Evolutionary conservation across 1,140 invertebrate genomes (phyloP).

Genomic region (Ganaspis sp.): DNA sequence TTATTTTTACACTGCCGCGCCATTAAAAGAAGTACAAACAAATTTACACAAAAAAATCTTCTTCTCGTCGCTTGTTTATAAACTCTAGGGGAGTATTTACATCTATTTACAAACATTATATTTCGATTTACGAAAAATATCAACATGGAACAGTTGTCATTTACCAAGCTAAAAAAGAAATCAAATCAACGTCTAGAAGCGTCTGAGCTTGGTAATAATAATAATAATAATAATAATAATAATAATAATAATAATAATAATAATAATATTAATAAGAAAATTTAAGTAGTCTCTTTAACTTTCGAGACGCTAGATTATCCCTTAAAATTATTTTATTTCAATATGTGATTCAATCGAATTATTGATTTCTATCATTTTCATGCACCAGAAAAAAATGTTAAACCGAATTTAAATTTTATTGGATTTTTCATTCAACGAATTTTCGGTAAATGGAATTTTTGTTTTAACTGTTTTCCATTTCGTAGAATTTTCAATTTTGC

Average conservation of each 20-base stretch:
- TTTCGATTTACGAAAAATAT: constrained; percentile 50
- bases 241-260: background rate
- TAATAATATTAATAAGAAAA: background rate
- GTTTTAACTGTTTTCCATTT: too few relatives aligned
- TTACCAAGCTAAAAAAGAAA: constrained; percentile 10
- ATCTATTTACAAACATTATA: constrained; percentile 67
- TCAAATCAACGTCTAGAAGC: constrained; percentile 20
- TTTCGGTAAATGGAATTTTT: too few relatives aligned
- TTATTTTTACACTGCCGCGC: constrained; percentile 61
- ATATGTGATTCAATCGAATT: too few relatives aligned
- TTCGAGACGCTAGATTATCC: too few relatives aligned
- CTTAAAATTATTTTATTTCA: too few relatives aligned
- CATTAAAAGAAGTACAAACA: constrained; percentile 74
- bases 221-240: background rate
- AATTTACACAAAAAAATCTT: constrained; percentile 72
- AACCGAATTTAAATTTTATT: too few relatives aligned
- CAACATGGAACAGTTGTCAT: constrained; percentile 57
- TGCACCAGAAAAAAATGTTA: too few relatives aligned
- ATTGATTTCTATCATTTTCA: too few relatives aligned
- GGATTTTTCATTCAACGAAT: too few relatives aligned
- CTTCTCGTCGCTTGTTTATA: constrained; percentile 61
- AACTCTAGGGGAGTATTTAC: constrained; percentile 70
- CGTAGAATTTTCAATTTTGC: too few relatives aligned
- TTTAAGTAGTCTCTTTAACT: constrained; percentile 18
- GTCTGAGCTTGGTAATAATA: constrained; percentile 25